Base-by-base conservation (phyloP, 2,797 vertebrate species). In the Hyperoplus immaculatus region DNA sequence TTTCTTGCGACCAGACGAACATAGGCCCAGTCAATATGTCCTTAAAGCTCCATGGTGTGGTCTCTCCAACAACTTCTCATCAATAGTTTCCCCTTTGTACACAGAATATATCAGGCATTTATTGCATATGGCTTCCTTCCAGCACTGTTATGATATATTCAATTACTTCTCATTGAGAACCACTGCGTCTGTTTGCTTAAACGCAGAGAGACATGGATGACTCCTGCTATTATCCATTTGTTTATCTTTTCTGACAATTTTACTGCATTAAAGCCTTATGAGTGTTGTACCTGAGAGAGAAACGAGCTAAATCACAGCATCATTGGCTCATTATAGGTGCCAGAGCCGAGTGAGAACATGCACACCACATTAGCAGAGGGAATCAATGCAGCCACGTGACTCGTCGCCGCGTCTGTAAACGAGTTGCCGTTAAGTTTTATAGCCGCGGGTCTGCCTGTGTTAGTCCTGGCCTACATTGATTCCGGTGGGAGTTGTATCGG, bases 381-480 rank as follows among this genome's bases (percentile, higher is more conserved):
- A 93, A 93, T 92, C 91, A 77, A 89, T 89, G 80, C 51, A 14
- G 62, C 54, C 66, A 38, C 36, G 53, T 78, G 84, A 83, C 61
- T 63, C 18, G 46, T 69, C 43, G n/a, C 36, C 43, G n/a, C 36
- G 43, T 87, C 80, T 81, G 82, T 55, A 81, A 91, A 81, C 39
- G 65, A 81, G 79, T 8, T 47, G 69, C 70, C 77, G 81, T 90
- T 77, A 78, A 73, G 55, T 72, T 79, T 90, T 72, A 70, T 69
- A 68, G 85, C 77, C 5, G 43, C 3, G 75, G 65, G 59, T 78
- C 72, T 69, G 84, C 61, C 77, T 41, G 81, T 64, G 69, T 86
- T 86, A 36, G 61, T 66, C 72, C 64, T 82, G 90, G 87, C 88
- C 91, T 82, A 85, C 87, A 84, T 84, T 81, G 83, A 72, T 76